Evolutionary conservation across 2,888 invertebrate species (phyloP).

Genomic region (Cetonia aurata): DNA sequence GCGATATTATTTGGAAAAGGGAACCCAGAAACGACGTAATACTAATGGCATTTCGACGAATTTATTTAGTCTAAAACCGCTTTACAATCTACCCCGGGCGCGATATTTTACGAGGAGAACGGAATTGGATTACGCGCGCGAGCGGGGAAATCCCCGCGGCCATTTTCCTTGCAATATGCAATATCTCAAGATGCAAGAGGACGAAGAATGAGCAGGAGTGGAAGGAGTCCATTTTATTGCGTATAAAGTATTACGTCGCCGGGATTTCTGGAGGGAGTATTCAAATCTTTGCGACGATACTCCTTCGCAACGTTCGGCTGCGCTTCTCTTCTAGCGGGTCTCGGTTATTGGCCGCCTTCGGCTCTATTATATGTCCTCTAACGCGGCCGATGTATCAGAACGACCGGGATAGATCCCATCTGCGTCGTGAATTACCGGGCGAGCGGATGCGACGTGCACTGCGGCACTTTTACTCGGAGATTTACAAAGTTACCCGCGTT

Average conservation of each 20-base stretch:
- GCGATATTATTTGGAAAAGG: conserved; percentile 24
- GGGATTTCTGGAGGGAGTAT: conserved; percentile 21
- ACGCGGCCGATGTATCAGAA: conserved; percentile 50
- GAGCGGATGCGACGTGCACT: conserved; percentile 47
- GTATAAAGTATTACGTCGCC: conserved; percentile 46
- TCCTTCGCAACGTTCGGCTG: conserved; percentile 21
- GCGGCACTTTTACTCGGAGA: conserved; percentile 47
- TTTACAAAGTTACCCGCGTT: conserved; percentile 46
- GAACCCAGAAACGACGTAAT: conserved; percentile 50
- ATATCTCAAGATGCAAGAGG: conserved; percentile 54
- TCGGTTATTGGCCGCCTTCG: conserved; percentile 11
- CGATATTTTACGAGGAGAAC: conserved; percentile 55
- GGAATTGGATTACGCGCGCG: conserved; percentile 56
- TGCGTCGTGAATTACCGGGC: conserved; percentile 50
- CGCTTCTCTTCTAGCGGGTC: not conserved
- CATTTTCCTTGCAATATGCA: conserved; percentile 57
- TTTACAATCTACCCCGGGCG: conserved; percentile 14
- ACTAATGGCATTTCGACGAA: conserved; percentile 57
- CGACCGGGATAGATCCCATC: conserved; percentile 49
- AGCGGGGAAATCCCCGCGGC: conserved; percentile 50
- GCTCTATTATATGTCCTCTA: conserved; percentile 38
- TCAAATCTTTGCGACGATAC: conserved; percentile 4
- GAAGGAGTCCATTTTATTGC: conserved; percentile 53
- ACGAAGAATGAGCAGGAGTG: too few relatives aligned
- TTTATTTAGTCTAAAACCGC: conserved; percentile 55